Percentiles rank a stretch among this genome's conserved stretches.
phyloP scores from a whole-genome alignment of 2,113 vertebrate genomes.

The Burhinus oedicnemus region DNA sequence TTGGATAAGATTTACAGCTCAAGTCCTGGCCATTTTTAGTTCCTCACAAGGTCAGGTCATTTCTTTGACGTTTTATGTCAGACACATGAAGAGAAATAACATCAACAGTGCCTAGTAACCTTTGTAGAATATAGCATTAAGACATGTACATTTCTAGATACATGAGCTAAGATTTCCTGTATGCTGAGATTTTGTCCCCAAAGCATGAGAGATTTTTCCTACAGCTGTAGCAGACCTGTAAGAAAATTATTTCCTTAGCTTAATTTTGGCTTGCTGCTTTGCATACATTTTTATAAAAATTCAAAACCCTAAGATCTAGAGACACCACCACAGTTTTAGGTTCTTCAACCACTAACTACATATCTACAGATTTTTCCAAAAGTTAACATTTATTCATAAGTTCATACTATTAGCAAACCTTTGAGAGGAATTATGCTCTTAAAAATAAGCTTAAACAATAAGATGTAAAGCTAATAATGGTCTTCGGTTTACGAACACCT shows the following conservation, averaged over 20 bases:
- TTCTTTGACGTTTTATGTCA: background rate
- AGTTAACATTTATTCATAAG: constrained; percentile 67
- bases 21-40: background rate
- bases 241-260: background rate
- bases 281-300: background rate
- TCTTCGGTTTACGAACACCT: constrained; percentile 27
- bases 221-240: background rate
- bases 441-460: constrained; percentile 54
- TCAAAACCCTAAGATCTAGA: background rate
- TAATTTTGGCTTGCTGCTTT: background rate
- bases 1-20: background rate
- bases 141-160: background rate
- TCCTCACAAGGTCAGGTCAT: background rate
- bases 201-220: background rate
- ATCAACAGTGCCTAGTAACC: background rate
- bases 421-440: constrained; percentile 22
- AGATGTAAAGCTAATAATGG: constrained; percentile 52
- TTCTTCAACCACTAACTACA: constrained; percentile 41
- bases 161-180: rapidly evolving
- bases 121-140: background rate
- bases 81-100: background rate
- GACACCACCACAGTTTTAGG: background rate
- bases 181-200: background rate
- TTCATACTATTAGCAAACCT: constrained; percentile 49
- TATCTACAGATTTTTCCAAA: constrained; percentile 51